Evolutionary conservation across 2,888 invertebrate species (phyloP), one percentile per base, ranked within the genome.

Genomic region (Spodoptera picta): DNA sequence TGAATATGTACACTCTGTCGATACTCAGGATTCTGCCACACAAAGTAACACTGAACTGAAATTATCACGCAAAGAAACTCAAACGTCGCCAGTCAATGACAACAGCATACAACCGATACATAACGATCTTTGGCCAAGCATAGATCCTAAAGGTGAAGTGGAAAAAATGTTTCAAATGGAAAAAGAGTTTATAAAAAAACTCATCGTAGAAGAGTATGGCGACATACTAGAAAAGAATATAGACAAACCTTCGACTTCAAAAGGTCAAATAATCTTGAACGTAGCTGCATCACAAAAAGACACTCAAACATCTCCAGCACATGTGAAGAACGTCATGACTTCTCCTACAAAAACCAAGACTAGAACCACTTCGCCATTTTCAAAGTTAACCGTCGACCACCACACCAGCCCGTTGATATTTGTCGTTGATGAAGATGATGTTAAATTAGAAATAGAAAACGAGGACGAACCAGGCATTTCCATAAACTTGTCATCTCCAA

Each of bases 281-380:
- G 68, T 87, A 4, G 72, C 82, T 14, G 84, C 89, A 1, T 80
- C 81, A 11, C 93, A 91, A 51, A 95, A 94, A 78, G 89, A 91
- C 57, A 95, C 95, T 3, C 95, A 95, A 77, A 95, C 95, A 0
- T 94, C 95, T 6, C 94, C 94, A 3, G 89, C 91, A 42, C 92
- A 86, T 46, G 91, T 91, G 0, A 93, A 92, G 79, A 85, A 88
- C 77, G 87, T 92, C 0, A 95, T 93, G 94, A 95, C 95, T 1
- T 95, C 95, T 14, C 95, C 95, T 5, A 90, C 87, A 24, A 87
- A 70, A 73, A 91, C 90, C 12, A 93, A 93, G 77, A 92, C 92
- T 1, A 88, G 94, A 67, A 89, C 93, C 0, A 95, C 94, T 12
- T 95, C 95, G 3, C 93, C 94, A 14, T 87, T 94, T 56, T 64